These are phyloP conservation scores for Sinocyclocheilus rhinocerous DNA, from an alignment of 2,113 vertebrate species.

Conservation along the genomic window DNA sequence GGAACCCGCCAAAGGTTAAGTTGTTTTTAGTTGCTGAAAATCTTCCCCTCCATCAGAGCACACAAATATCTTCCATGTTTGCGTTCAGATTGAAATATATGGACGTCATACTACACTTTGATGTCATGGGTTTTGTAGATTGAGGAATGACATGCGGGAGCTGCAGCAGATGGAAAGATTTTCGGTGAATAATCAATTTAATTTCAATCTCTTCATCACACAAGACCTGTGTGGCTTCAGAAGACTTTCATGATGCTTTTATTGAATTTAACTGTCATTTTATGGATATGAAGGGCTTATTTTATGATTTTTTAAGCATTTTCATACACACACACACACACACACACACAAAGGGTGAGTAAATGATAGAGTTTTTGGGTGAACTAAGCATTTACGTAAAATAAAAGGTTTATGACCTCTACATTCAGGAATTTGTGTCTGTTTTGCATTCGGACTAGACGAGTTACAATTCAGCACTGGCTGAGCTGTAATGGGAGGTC, in stretches of 20 bases:
- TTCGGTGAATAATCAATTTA: not conserved
- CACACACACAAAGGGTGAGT: not conserved
- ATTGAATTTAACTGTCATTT: no score
- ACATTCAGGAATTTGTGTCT: conserved; percentile 35
- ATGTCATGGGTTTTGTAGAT: not conserved
- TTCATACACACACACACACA: no score
- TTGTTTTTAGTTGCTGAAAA: not conserved
- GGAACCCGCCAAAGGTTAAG: not conserved
- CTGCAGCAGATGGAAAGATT: not conserved
- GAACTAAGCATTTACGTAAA: not conserved
- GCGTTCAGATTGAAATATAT: not conserved
- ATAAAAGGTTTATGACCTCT: not conserved
- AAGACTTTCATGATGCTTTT: not conserved
- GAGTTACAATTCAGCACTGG: not conserved
- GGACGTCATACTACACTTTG: not conserved
- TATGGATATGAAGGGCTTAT: no score
- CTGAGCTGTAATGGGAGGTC: conserved; percentile 2
- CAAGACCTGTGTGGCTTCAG: not conserved
- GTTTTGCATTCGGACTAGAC: conserved; percentile 1
- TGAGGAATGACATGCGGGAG: not conserved
- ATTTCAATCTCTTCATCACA: not conserved
- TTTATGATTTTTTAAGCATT: no score
- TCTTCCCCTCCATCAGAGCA: not conserved
- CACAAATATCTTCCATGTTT: not conserved
- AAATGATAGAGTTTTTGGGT: not conserved